Base-by-base conservation (phyloP, 1,140 invertebrate species). In the Chymomyza costata region DNA sequence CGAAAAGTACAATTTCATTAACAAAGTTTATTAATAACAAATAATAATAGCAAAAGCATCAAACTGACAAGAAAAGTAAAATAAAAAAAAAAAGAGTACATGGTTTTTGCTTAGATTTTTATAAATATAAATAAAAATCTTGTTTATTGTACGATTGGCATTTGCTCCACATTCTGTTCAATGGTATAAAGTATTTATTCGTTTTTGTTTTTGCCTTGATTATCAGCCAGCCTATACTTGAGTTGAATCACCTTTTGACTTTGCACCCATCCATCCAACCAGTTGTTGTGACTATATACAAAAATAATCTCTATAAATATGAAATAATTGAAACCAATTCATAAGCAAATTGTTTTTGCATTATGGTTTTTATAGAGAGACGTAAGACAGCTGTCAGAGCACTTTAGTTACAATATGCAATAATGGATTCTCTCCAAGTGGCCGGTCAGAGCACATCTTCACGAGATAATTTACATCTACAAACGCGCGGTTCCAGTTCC, bases 201-300 rank as follows among this genome's bases (percentile, higher is more conserved):
- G 30, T 16, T 35, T 31, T 1, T 37, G n/a, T n/a, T n/a, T n/a
- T n/a, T n/a, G n/a, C n/a, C n/a, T n/a, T n/a, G 43, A 48, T 74
- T 74, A 76, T 76, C 70, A 74, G 69, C 31, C 35, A 30, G 31
- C 17, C 6, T 28, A 28, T 28, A 6, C 7, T 43, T 6, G 50
- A 59, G 57, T 64, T 66, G 60, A 76, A 62, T 76, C 70, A 76
- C 70, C 70, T 76, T 76, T 76, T 21, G 70, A 76, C 70, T 76
- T 65, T 76, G 70, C 16, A 62, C 54, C 49, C 56, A 34, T 5
- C 6, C 8, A n/a, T n/a, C n/a, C n/a, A n/a, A n/a, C n/a, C n/a
- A n/a, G n/a, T n/a, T n/a, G n/a, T n/a, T n/a, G 8, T 13, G 32
- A 34, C 32, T 34, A 14, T 34, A 10, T 10, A 10, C n/a, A 8